Conservation (phyloP, 1,140 invertebrate species). For the Procambarus clarkii region DNA sequence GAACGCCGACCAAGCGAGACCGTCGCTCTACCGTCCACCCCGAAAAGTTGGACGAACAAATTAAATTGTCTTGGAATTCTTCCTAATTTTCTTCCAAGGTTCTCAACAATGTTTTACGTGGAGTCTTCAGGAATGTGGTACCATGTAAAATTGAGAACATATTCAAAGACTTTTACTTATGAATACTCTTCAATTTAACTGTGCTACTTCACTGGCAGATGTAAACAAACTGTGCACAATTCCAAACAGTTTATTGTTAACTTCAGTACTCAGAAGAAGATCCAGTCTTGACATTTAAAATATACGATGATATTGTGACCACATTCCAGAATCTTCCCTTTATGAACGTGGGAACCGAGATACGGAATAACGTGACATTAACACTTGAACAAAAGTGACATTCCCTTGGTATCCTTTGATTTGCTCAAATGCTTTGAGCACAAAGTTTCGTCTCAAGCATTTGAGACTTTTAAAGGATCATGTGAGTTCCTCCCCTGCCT, state of each 20-base stretch:
- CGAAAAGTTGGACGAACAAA: too few species aligned
- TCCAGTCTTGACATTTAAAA: conserved; percentile 62
- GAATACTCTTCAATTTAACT: too few species aligned
- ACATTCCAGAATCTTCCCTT: conserved; percentile 44
- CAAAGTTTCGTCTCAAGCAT: neutral
- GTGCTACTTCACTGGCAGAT: neutral
- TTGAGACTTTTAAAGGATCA: neutral
- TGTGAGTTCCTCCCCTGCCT: conserved; percentile 23
- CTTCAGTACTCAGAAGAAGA: conserved; percentile 50
- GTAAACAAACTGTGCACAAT: conserved; percentile 39
- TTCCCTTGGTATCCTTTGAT: neutral
- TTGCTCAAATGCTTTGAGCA: too few species aligned
- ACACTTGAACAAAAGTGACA: neutral
- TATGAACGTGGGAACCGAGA: conserved; percentile 48
- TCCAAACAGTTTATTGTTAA: conserved; percentile 66
- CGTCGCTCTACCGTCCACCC: too few species aligned
- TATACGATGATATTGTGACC: conserved; percentile 51
- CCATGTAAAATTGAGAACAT: too few species aligned
- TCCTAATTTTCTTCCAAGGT: too few species aligned
- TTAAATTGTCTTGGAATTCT: too few species aligned
- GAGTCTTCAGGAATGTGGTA: too few species aligned
- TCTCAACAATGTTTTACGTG: too few species aligned
- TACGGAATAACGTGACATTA: conserved; percentile 31
- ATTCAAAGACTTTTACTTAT: too few species aligned
- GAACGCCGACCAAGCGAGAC: too few species aligned